These are phyloP conservation scores for Euschistus heros DNA, from an alignment of 1,140 invertebrate genomes.

Conservation along the genomic window DNA sequence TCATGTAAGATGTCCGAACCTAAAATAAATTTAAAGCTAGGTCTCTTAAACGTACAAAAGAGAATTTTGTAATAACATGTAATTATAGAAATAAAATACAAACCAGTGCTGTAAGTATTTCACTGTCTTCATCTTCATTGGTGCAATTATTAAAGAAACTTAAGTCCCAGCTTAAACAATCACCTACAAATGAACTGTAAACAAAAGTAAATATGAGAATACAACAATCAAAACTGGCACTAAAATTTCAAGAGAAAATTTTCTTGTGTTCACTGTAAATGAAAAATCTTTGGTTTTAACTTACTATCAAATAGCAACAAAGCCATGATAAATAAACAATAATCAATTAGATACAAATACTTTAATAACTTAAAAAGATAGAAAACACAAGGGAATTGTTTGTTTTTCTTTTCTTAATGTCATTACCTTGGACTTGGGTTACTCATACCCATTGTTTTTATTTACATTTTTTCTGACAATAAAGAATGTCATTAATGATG, in stretches of 20 bases:
- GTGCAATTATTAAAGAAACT: not conserved
- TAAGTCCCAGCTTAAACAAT: slow-evolving; percentile 7
- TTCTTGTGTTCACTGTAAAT: not conserved
- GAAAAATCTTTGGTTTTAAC: not conserved
- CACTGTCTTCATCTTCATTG: not conserved
- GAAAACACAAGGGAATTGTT: not conserved
- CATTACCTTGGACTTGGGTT: not conserved
- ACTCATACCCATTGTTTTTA: slow-evolving; percentile 1
- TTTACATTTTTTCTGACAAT: not conserved
- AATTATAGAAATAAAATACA: not conserved
- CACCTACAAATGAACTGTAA: not conserved
- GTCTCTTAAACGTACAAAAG: not conserved
- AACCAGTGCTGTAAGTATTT: slow-evolving; percentile 13
- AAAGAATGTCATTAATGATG: not conserved
- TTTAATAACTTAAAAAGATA: not conserved
- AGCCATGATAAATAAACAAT: not conserved
- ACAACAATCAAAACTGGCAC: not conserved
- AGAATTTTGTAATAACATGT: not conserved
- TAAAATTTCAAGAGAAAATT: not conserved
- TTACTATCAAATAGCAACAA: not conserved
- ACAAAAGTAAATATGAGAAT: not conserved
- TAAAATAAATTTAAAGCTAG: not conserved
- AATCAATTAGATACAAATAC: not conserved
- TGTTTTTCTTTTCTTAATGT: not conserved
- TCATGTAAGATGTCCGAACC: slow-evolving; percentile 14